Base-by-base conservation (phyloP, 2,797 vertebrate genomes). In the Mormyrops boulengeri region DNA sequence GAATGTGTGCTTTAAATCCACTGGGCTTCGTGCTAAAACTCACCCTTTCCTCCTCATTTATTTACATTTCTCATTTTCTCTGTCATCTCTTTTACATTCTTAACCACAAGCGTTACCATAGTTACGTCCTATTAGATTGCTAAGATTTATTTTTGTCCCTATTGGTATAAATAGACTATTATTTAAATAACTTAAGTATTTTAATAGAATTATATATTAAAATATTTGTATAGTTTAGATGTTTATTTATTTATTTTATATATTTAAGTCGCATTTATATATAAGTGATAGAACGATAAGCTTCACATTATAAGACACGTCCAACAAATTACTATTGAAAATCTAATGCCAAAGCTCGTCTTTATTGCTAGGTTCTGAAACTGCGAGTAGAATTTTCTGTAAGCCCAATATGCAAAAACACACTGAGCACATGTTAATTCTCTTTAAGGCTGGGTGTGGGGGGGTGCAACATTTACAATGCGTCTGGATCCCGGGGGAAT, bases 1-100 rank as follows among this genome's bases (percentile, higher is more conserved):
- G 96, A 94, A 89, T 94, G 95, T 95, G 91, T 92, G 92, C 93
- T 94, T 93, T 92, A 95, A 95, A 92, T 93, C 90, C 85, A 82
- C 89, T 89, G 91, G 77, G 47, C 92, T 92, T 92, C 93, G 91
- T 89, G 90, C 92, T 91, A 92, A 91, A 91, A 89, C 91, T 92
- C 91, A 94, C 92, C 93, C 93, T 91, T 92, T 26, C 73, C 41
- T 88, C 90, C 53, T 80, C 88, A 86, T 34, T 60, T 34, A 85
- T 88, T 38, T 19, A 82, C 4, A 19, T 2, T 38, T 50, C 84
- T 89, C 34, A 3, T 34, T 9, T 22, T 89, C 55, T 73, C 34
- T 85, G 89, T 90, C 90, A 88, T 87, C 89, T 41, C 60, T 11
- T 50, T 19, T 88, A 5, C 19, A 26, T 22, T 41, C 34, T 84